These are phyloP conservation scores for Keiferia lycopersicella DNA, from an alignment of 2,888 invertebrate species.

Conservation along the genomic window DNA sequence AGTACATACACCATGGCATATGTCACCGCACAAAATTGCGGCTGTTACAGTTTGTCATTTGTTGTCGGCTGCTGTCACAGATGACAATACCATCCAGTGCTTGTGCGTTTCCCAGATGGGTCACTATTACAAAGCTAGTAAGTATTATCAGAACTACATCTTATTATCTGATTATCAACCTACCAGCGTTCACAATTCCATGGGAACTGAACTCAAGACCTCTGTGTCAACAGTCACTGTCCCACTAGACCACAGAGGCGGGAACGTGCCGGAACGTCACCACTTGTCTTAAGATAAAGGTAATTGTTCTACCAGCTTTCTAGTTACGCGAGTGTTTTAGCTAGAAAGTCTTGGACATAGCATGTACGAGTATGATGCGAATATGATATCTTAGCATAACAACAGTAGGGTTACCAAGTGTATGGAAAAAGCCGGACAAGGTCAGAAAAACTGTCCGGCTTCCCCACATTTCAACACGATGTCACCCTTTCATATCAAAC, in stretches of 20 bases:
- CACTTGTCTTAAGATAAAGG: conserved; percentile 27
- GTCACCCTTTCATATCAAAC: too few relatives aligned
- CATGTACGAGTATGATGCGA: conserved; percentile 17
- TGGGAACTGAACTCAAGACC: not conserved
- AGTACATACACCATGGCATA: too few relatives aligned
- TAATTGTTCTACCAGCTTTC: conserved; percentile 54
- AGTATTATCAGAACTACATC: not conserved
- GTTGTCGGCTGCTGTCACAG: too few relatives aligned
- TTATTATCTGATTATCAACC: not conserved
- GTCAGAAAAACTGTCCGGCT: not conserved
- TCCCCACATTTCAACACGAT: not conserved
- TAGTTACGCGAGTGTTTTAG: conserved; percentile 62
- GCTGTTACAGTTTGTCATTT: too few relatives aligned
- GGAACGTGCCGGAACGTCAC: conserved; percentile 16
- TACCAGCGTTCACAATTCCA: not conserved
- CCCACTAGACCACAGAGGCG: not conserved
- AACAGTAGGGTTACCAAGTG: conserved; percentile 44
- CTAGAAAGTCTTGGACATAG: conserved; percentile 50
- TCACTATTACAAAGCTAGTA: too few relatives aligned
- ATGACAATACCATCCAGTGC: too few relatives aligned
- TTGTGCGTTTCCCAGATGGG: too few relatives aligned
- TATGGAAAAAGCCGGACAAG: not conserved
- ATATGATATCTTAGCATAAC: conserved; percentile 41
- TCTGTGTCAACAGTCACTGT: not conserved
- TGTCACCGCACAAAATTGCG: not conserved